A percentile compares a stretch with the other conserved stretches of the same genome.
Conservation (phyloP, 2,888 invertebrate genomes). For the Habrosyne pyritoides region DNA sequence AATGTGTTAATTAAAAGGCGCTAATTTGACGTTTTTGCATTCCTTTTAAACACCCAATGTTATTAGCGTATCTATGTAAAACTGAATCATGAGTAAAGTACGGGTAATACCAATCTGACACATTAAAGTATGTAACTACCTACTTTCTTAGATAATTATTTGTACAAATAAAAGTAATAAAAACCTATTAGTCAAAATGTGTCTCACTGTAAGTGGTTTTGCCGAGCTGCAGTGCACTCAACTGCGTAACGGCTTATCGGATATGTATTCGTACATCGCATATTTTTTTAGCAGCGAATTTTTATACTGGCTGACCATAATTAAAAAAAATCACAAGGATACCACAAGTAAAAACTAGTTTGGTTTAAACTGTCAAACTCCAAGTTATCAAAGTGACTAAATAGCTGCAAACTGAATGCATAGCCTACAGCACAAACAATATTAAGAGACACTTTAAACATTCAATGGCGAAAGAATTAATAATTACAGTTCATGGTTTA, state of each 20-base stretch:
- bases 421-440: neutral
- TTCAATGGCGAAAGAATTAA: constrained; percentile 28
- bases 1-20: neutral
- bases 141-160: too few relatives aligned
- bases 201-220: too few relatives aligned
- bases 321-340: neutral
- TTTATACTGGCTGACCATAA: too few relatives aligned
- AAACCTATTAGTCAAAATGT: too few relatives aligned
- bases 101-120: neutral
- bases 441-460: constrained; percentile 15
- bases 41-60: neutral
- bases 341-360: neutral
- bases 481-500: constrained; percentile 32
- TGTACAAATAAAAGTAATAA: too few relatives aligned
- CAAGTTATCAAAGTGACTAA: neutral
- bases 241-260: too few relatives aligned
- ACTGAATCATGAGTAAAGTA: neutral
- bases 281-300: too few relatives aligned
- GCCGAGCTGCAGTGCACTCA: too few relatives aligned
- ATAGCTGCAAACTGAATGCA: neutral
- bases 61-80: neutral
- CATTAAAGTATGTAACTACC: too few relatives aligned
- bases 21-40: neutral
- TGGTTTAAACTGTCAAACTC: neutral
- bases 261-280: too few relatives aligned